These are phyloP conservation scores for Meloidogyne exigua DNA, from an alignment of 1,140 invertebrate genomes.

Conservation along the genomic window DNA sequence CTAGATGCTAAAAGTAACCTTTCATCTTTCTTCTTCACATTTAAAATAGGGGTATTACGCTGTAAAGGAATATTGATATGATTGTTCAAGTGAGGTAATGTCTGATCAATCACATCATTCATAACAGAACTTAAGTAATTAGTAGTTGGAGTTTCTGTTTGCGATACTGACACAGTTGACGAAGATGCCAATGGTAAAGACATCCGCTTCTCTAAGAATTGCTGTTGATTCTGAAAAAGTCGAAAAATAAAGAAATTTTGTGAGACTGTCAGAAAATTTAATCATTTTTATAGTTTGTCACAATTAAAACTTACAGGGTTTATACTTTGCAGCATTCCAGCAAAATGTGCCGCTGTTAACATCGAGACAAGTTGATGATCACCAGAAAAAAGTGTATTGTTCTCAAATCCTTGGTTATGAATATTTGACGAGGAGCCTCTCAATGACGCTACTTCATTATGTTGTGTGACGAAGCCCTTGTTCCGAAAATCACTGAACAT, in stretches of 20 bases:
- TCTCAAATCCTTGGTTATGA: not conserved
- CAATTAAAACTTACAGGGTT: constrained; percentile 15
- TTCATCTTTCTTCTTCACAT: not conserved
- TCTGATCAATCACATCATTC: not conserved
- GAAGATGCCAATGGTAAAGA: not conserved
- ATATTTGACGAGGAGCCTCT: not conserved
- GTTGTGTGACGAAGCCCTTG: not conserved
- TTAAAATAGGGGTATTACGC: not conserved
- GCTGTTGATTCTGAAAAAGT: constrained; percentile 10
- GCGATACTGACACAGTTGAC: not conserved
- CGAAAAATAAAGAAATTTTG: too few species aligned
- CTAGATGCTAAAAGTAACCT: not conserved
- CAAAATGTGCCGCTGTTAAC: constrained; percentile 22
- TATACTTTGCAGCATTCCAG: constrained; percentile 15
- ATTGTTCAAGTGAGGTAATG: not conserved
- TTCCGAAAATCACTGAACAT: not conserved
- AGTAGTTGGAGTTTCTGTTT: not conserved
- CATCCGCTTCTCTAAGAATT: not conserved
- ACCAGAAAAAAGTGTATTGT: not conserved
- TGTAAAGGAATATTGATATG: not conserved
- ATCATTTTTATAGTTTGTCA: too few species aligned
- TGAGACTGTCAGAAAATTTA: too few species aligned
- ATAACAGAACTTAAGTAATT: not conserved
- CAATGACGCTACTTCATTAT: not conserved
- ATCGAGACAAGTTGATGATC: constrained; percentile 14